A percentile compares a stretch with the other conserved stretches of the same genome.
phyloP scores from a whole-genome alignment of 2,113 vertebrate species.

The Dasyprocta punctata region DNA sequence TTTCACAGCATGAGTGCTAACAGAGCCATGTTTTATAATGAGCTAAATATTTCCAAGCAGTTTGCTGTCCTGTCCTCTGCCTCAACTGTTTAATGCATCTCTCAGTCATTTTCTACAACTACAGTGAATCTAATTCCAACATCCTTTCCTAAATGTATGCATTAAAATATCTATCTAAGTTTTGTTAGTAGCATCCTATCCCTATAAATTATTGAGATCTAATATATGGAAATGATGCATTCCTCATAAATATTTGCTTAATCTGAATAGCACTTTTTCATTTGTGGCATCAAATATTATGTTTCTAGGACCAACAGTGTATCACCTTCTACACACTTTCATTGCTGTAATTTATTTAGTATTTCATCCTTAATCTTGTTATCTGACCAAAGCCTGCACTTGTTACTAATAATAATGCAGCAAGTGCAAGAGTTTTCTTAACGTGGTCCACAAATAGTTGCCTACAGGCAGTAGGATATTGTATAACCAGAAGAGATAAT shows the following conservation, averaged over 20 bases:
- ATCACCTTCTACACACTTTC: background rate
- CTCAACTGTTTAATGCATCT: conserved; percentile 37
- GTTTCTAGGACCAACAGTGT: background rate
- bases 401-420: background rate
- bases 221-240: background rate
- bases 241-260: background rate
- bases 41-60: background rate
- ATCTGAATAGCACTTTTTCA: background rate
- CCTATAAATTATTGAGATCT: background rate
- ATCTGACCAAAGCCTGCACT: background rate
- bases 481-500: background rate
- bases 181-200: background rate
- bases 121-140: background rate
- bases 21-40: background rate
- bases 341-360: background rate
- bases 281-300: background rate
- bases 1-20: background rate
- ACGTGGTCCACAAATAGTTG: background rate
- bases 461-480: background rate
- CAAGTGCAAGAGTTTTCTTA: background rate
- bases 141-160: background rate
- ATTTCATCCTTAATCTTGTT: background rate
- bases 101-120: background rate
- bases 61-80: conserved; percentile 9
- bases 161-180: background rate